phyloP scores from a whole-genome alignment of 2,888 invertebrate genomes.

The Oscheius sp. region DNA sequence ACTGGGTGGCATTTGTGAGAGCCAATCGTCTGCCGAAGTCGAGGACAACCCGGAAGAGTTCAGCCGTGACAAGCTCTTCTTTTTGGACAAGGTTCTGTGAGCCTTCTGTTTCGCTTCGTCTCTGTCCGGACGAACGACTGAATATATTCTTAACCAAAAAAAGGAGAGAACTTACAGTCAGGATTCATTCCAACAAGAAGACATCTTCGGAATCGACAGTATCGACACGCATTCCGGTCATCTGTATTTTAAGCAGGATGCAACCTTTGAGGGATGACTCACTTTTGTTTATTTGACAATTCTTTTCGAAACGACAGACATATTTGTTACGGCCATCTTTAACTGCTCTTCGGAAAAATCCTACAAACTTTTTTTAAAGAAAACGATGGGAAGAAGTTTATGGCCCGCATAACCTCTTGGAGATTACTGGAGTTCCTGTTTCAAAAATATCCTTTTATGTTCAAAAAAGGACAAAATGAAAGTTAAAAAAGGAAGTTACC shows the following conservation, averaged over 20 bases:
- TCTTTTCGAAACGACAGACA: slow-evolving; percentile 66
- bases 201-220: slow-evolving; percentile 68
- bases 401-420: too few species aligned
- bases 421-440: too few species aligned
- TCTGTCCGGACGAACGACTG: slow-evolving; percentile 68
- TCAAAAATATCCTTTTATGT: too few species aligned
- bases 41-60: slow-evolving; percentile 32
- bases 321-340: slow-evolving; percentile 71
- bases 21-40: slow-evolving; percentile 39
- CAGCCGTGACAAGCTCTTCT: slow-evolving; percentile 16
- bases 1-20: slow-evolving; percentile 48
- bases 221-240: slow-evolving; percentile 67
- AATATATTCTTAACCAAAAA: slow-evolving; percentile 8
- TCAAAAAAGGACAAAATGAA: too few species aligned
- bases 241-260: slow-evolving; percentile 43
- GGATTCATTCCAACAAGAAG: slow-evolving; percentile 70
- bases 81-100: slow-evolving; percentile 13
- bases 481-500: too few species aligned
- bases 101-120: slow-evolving; percentile 44
- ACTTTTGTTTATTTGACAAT: slow-evolving; percentile 67
- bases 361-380: slow-evolving; percentile 22
- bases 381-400: too few species aligned
- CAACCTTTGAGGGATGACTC: slow-evolving; percentile 13
- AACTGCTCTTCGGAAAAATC: slow-evolving; percentile 69
- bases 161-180: slow-evolving; percentile 52